Evolutionary conservation across 2,113 vertebrate genomes (phyloP).

Genomic region (Myotis yumanensis): DNA sequence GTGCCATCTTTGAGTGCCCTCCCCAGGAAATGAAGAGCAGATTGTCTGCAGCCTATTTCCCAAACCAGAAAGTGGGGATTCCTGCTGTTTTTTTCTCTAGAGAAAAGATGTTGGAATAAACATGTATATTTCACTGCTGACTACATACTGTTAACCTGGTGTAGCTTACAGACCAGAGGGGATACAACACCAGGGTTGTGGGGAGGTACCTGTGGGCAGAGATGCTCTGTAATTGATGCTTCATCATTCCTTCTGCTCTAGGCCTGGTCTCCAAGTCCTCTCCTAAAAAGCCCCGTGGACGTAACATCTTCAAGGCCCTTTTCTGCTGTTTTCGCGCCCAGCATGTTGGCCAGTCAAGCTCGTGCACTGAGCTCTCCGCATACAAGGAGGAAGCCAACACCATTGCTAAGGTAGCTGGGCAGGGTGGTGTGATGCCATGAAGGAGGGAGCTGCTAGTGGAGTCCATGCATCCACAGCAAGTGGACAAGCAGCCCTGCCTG

Average conservation of each 20-base stretch:
- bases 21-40: not conserved
- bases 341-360: slow-evolving; percentile 86
- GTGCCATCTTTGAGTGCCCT: not conserved
- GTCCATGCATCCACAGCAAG: not conserved
- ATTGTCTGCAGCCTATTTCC: not conserved
- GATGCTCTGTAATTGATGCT: not conserved
- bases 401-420: slow-evolving; percentile 87
- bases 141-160: not conserved
- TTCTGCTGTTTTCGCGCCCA: slow-evolving; percentile 91
- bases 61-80: not conserved
- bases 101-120: not conserved
- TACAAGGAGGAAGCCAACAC: slow-evolving; percentile 87
- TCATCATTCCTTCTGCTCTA: slow-evolving; percentile 57
- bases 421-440: not conserved
- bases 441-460: not conserved
- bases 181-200: fast-evolving
- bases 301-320: slow-evolving; percentile 90
- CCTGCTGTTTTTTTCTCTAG: not conserved
- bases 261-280: slow-evolving; percentile 88
- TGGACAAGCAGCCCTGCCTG: not conserved
- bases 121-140: not conserved
- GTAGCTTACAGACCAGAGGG: not conserved
- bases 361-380: slow-evolving; percentile 85
- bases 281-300: slow-evolving; percentile 90
- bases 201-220: not conserved